Conservation (phyloP, 2,888 invertebrate genomes). For the Polietes domitor region DNA sequence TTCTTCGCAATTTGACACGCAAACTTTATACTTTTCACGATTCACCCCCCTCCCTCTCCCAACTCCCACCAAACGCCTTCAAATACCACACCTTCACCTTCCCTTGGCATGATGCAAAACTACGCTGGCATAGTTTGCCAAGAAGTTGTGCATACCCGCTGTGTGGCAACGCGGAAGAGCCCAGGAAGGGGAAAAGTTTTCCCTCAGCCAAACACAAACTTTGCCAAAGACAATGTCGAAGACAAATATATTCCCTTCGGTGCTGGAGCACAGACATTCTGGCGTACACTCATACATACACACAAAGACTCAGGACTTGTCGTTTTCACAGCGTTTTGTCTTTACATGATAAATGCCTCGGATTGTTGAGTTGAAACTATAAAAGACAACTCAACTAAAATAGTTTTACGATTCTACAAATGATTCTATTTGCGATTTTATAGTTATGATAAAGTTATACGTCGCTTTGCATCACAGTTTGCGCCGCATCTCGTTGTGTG, state of each 20-base stretch:
- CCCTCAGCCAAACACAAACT: not conserved
- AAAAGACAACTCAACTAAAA: conserved; percentile 2
- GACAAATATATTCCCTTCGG: conserved; percentile 8
- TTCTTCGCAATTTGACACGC: conserved; percentile 50
- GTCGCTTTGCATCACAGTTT: not conserved
- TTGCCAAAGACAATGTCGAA: not conserved
- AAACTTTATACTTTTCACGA: conserved; percentile 41
- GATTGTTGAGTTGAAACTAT: conserved; percentile 2
- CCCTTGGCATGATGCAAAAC: not conserved
- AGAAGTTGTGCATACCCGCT: not conserved
- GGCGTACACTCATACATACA: not conserved
- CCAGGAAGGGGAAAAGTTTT: conserved; percentile 7
- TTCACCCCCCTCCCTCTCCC: too few species aligned
- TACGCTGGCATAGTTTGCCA: not conserved
- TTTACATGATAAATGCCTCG: conserved; percentile 17
- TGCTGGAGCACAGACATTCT: not conserved
- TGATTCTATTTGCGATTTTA: conserved; percentile 52
- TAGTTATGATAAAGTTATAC: conserved; percentile 51
- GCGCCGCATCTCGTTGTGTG: not conserved
- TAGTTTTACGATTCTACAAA: conserved; percentile 45
- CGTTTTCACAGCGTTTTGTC: conserved; percentile 7
- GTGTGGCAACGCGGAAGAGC: not conserved
- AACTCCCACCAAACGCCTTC: not conserved
- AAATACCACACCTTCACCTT: not conserved
- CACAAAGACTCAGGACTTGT: not conserved